Conservation (phyloP, 2,113 vertebrate species). For the Gymnarchus niloticus region DNA sequence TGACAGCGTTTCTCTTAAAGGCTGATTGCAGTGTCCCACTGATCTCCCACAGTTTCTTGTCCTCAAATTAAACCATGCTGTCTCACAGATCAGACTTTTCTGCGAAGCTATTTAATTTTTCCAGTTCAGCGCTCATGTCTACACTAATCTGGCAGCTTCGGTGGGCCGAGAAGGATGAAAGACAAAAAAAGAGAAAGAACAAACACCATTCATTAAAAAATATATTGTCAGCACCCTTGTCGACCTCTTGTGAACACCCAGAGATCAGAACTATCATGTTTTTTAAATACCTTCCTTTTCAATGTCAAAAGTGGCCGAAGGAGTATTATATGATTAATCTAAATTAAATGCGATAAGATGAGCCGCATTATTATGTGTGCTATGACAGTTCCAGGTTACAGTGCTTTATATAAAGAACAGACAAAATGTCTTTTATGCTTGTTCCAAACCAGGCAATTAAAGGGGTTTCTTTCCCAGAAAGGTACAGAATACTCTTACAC, state of each 20-base stretch:
- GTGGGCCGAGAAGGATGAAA: background rate
- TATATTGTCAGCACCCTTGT: background rate
- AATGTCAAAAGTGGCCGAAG: background rate
- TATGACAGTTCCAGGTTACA: background rate
- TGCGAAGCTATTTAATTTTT: background rate
- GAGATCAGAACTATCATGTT: background rate
- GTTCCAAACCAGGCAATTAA: background rate
- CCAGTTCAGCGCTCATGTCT: background rate
- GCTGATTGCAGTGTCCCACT: background rate
- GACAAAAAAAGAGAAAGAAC: background rate
- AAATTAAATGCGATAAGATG: background rate
- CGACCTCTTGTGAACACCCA: background rate
- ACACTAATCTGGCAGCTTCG: background rate
- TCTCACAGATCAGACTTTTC: background rate
- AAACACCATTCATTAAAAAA: background rate
- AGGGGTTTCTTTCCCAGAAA: background rate
- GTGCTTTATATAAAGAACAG: background rate
- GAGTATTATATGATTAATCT: background rate
- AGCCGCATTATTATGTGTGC: background rate
- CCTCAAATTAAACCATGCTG: background rate
- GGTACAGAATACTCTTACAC: background rate
- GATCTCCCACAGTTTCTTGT: background rate
- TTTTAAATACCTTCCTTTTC: background rate
- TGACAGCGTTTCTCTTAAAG: background rate
- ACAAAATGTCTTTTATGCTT: background rate